Evolutionary conservation across 2,797 vertebrate species (phyloP).

Genomic region (Hydrophis major): DNA sequence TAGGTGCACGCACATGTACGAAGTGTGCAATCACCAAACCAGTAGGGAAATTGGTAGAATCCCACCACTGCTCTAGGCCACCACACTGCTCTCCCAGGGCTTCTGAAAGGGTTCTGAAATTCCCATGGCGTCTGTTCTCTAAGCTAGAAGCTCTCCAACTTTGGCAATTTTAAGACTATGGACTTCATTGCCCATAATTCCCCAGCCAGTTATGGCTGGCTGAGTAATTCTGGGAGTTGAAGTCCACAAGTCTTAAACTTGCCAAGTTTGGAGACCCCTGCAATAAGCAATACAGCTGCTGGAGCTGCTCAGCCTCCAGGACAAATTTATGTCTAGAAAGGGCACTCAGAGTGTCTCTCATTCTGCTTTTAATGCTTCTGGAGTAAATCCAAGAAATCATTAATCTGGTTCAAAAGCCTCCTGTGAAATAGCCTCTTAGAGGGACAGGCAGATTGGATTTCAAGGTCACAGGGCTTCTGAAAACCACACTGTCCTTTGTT

Average conservation of each 20-base stretch:
- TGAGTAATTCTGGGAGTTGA: not conserved
- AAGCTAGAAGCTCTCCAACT: too few relatives aligned
- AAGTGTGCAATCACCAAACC: too few relatives aligned
- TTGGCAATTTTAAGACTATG: too few relatives aligned
- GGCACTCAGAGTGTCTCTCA: not conserved
- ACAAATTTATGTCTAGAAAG: slow-evolving; percentile 12
- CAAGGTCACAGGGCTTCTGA: not conserved
- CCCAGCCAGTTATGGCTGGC: not conserved
- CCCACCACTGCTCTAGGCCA: too few relatives aligned
- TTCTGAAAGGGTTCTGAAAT: not conserved
- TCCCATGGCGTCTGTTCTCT: not conserved
- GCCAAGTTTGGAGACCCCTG: not conserved
- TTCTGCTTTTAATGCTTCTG: slow-evolving; percentile 5
- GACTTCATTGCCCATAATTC: not conserved
- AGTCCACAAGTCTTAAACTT: not conserved
- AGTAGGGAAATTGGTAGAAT: too few relatives aligned
- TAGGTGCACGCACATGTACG: too few relatives aligned
- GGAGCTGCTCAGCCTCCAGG: not conserved
- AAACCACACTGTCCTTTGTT: not conserved
- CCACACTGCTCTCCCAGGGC: too few relatives aligned
- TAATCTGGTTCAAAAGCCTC: not conserved
- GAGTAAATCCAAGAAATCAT: not conserved
- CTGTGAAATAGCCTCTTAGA: too few relatives aligned
- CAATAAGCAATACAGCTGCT: not conserved
- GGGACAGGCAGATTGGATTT: not conserved